Base-by-base conservation (phyloP, 2,797 vertebrate genomes). In the Sebastes hopkinsi region DNA sequence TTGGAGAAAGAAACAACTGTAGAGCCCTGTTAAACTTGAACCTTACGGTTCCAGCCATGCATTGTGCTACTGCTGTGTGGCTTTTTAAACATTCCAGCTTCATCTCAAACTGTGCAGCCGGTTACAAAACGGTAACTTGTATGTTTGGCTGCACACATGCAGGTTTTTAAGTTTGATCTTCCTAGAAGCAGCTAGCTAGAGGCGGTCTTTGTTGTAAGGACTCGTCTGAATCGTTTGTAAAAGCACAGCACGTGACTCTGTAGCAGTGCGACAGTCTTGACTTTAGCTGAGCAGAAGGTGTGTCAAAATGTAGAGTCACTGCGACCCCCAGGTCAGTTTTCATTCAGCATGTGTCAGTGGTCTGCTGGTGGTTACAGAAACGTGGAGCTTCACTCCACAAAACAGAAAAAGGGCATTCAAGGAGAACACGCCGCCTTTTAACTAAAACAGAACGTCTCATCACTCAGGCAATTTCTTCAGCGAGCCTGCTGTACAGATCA, bases 341-440 rank as follows among this genome's bases (percentile, higher is more conserved):
- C 89, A 89, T 94, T 95, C 93, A 91, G 92, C 93, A 92, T 79
- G 84, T 92, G 83, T 91, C 83, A 86, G 92, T 91, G 94, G 94
- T 95, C 93, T 95, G 95, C 95, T 96, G 95, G 94, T 96, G 95
- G 88, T 95, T 87, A 82, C 87, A 92, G 82, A 90, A 86, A 93
- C 83, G 46, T 61, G 90, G 90, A 90, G 87, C 81, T 75, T 75
- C 67, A 72, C 72, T 90, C 88, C 85, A 69, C 10, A 18, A 36
- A 90, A 90, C 77, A 74, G 54, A 87, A 82, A 82, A 82, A 84
- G 85, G 60, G 80, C 34, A 79, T 92, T 89, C 50, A 73, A 68
- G 58, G 77, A 73, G 64, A 88, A 81, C 61, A 65, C 32, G 1
- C 18, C 6, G 54, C 72, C 82, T n/a, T 20, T 50, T 30, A 29